Percentiles rank a stretch among this genome's conserved stretches.
phyloP scores from a whole-genome alignment of 2,797 vertebrate species.

The Threskiornis aethiopicus region DNA sequence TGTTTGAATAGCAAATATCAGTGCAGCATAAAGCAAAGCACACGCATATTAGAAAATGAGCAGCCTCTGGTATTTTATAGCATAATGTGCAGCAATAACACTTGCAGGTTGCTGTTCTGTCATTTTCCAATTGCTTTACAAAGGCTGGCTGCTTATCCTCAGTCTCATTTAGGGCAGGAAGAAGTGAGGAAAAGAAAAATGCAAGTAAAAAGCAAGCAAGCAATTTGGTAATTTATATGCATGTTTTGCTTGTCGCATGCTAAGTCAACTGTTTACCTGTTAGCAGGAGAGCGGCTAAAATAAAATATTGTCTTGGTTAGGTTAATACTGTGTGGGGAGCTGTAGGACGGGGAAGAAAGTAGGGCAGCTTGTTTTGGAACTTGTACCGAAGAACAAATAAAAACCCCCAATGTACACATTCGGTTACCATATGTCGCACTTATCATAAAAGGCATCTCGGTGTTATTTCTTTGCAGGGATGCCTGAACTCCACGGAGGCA shows the following conservation, averaged over 20 bases:
- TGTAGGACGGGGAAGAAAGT: neutral
- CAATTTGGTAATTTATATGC: neutral
- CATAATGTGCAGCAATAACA: neutral
- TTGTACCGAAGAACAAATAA: constrained; percentile 40
- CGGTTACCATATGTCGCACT: constrained; percentile 37
- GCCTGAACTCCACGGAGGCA: neutral
- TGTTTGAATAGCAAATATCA: constrained; percentile 9
- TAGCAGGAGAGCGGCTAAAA: neutral
- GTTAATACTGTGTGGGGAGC: neutral
- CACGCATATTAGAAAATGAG: neutral
- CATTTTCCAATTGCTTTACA: neutral
- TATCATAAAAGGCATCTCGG: constrained; percentile 34
- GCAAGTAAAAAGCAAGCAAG: neutral
- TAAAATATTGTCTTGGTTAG: neutral
- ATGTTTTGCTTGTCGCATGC: neutral
- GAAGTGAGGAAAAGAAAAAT: neutral
- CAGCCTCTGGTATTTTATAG: neutral
- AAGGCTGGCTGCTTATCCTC: neutral
- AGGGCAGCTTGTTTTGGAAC: constrained; percentile 60
- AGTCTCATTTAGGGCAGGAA: neutral
- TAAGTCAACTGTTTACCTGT: constrained; percentile 11
- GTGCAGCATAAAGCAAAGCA: neutral
- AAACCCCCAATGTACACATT: constrained; percentile 61
- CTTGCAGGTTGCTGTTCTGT: neutral
- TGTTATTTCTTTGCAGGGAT: constrained; percentile 37